Conservation (phyloP, 2,113 vertebrate genomes). For the Carassius auratus region DNA sequence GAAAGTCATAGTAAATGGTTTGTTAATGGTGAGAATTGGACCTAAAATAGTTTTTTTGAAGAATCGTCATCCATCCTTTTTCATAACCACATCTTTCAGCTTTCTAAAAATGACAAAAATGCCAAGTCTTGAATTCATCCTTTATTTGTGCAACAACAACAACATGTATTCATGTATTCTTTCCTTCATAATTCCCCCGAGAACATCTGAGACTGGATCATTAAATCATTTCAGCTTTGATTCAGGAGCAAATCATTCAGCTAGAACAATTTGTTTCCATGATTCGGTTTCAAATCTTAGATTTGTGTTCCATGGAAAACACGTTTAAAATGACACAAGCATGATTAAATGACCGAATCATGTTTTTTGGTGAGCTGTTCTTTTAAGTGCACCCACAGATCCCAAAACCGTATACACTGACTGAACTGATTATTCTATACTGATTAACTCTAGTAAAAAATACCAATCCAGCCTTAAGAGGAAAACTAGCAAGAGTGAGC, state of each 20-base stretch:
- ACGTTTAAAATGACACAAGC: not conserved
- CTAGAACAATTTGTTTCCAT: not conserved
- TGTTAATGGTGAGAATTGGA: too few relatives aligned
- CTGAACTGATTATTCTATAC: not conserved
- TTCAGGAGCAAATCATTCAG: not conserved
- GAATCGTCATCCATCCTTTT: not conserved
- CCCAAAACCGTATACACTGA: not conserved
- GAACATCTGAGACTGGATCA: not conserved
- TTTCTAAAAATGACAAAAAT: not conserved
- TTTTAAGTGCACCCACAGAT: not conserved
- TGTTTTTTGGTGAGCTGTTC: not conserved
- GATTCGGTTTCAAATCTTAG: not conserved
- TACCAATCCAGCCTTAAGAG: not conserved
- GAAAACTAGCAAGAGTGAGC: not conserved
- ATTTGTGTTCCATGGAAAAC: not conserved
- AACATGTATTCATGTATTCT: too few relatives aligned
- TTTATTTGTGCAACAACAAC: too few relatives aligned
- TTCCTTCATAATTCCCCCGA: too few relatives aligned
- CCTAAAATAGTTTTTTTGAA: not conserved
- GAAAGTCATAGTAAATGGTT: too few relatives aligned
- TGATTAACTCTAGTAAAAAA: too few relatives aligned
- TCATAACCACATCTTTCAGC: not conserved
- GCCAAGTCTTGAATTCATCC: too few relatives aligned
- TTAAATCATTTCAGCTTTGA: not conserved
- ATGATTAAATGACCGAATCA: not conserved